Conservation (phyloP, 2,113 vertebrate species). For the Nycticebus coucang region DNA sequence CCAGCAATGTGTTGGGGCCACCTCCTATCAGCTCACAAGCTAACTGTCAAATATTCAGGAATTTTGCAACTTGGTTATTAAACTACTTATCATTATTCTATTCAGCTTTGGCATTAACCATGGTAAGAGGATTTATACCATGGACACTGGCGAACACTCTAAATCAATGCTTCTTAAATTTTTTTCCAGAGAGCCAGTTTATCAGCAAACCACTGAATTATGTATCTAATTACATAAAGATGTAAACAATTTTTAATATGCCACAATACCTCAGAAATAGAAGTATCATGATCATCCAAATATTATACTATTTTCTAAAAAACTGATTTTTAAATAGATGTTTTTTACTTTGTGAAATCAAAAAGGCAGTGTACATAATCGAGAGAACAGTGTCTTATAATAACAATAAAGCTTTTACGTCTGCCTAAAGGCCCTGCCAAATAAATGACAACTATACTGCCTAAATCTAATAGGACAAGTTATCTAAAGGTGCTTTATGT, state of each 20-base stretch:
- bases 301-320: neutral
- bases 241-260: neutral
- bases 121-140: neutral
- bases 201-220: neutral
- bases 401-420: no score
- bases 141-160: rapidly evolving
- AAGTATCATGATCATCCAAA: neutral
- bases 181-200: neutral
- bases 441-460: neutral
- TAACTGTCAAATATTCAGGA: neutral
- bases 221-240: neutral
- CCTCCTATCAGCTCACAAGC: neutral
- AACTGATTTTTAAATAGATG: neutral
- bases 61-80: neutral
- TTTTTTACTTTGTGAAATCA: neutral
- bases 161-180: neutral
- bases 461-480: neutral
- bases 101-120: neutral
- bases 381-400: neutral
- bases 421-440: no score
- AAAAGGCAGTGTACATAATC: neutral
- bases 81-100: neutral
- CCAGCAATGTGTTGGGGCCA: neutral
- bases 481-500: neutral
- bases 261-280: neutral